These are phyloP conservation scores for Lepisosteus oculatus DNA, from an alignment of 2,113 vertebrate genomes.

Conservation along the genomic window DNA sequence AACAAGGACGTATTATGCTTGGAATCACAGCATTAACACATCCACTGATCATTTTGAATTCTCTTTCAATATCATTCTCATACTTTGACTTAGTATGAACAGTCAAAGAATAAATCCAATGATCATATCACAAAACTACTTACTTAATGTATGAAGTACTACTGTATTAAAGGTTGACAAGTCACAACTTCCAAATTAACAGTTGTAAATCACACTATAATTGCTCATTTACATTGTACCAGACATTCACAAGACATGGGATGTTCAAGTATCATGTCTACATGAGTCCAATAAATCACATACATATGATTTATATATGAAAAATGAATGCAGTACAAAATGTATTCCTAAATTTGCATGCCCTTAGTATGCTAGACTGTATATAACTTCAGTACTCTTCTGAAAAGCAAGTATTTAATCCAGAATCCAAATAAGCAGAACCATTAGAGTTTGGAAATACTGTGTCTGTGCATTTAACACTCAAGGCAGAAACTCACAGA, in stretches of 20 bases:
- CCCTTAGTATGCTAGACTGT: neutral
- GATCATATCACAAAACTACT: neutral
- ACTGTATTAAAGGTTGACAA: neutral
- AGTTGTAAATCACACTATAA: neutral
- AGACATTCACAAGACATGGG: too few species aligned
- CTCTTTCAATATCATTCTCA: neutral
- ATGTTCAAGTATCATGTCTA: too few species aligned
- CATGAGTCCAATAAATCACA: too few species aligned
- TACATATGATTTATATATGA: too few species aligned
- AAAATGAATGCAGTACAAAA: neutral
- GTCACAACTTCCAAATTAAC: neutral
- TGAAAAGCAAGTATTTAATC: constrained; percentile 63
- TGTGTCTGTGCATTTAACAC: constrained; percentile 64
- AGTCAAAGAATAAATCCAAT: neutral
- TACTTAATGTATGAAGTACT: neutral
- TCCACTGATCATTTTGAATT: neutral
- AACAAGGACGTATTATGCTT: constrained; percentile 68
- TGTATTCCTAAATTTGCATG: neutral
- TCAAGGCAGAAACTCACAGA: constrained; percentile 55
- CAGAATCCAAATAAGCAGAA: constrained; percentile 67
- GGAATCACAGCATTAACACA: neutral
- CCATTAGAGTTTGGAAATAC: constrained; percentile 63
- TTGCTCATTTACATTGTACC: neutral
- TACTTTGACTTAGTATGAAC: neutral
- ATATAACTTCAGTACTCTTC: constrained; percentile 33